Evolutionary conservation across 2,113 vertebrate genomes (phyloP).

Genomic region (Ursus arctos): DNA sequence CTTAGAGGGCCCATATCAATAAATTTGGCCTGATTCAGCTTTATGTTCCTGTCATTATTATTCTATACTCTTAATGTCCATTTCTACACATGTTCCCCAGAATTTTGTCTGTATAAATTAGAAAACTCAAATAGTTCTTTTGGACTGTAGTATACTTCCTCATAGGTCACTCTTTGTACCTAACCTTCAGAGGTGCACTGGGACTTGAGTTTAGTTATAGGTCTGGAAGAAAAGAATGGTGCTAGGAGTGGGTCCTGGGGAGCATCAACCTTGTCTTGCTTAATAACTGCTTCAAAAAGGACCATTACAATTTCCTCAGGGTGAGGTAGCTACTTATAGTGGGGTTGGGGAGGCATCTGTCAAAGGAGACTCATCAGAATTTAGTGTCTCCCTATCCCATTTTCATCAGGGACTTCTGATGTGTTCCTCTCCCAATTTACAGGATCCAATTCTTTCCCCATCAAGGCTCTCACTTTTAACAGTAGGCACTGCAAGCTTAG

Average conservation of each 20-base stretch:
- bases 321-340: background rate
- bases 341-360: background rate
- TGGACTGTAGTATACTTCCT: background rate
- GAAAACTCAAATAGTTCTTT: background rate
- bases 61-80: background rate
- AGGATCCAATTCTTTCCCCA: background rate
- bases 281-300: background rate
- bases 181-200: background rate
- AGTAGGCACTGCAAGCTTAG: background rate
- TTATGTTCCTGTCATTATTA: background rate
- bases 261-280: background rate
- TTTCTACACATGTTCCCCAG: background rate
- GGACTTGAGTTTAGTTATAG: background rate
- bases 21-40: background rate
- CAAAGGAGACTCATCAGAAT: background rate
- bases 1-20: background rate
- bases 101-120: background rate
- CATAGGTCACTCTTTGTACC: background rate
- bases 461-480: background rate
- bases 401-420: background rate
- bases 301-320: background rate
- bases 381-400: background rate
- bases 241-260: too few relatives aligned
- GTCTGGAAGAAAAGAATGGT: background rate
- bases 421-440: too few relatives aligned